Conservation (phyloP, 2,888 invertebrate species). For the Leptinotarsa tumamoca region DNA sequence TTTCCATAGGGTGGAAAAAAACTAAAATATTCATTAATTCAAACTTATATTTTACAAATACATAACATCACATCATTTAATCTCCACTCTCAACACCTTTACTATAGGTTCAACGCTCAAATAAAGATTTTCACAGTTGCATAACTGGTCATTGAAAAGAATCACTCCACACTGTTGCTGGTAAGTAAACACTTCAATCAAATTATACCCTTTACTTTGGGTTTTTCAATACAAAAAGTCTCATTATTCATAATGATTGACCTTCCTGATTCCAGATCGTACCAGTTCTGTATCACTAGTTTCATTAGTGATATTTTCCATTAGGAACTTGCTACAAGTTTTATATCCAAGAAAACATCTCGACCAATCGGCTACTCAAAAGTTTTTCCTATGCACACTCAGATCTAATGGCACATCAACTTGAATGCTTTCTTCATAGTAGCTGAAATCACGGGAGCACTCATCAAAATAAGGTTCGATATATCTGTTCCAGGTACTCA, state of each 20-base stretch:
- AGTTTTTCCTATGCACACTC: constrained; percentile 69
- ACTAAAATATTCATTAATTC: neutral
- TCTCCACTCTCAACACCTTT: neutral
- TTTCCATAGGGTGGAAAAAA: neutral
- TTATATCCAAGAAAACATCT: neutral
- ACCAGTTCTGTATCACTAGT: constrained; percentile 1
- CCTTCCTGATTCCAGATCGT: neutral
- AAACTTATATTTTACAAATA: neutral
- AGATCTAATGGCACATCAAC: constrained; percentile 73
- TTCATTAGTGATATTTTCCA: neutral
- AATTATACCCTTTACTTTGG: neutral
- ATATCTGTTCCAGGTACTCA: constrained; percentile 44
- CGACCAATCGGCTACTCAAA: constrained; percentile 15
- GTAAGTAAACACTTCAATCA: neutral
- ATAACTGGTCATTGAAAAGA: neutral
- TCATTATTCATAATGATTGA: neutral
- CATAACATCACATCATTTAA: neutral
- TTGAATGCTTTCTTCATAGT: constrained; percentile 56
- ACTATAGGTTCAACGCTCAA: neutral
- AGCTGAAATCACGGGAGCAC: constrained; percentile 23
- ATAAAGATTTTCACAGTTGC: neutral
- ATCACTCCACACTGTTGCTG: neutral
- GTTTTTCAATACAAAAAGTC: neutral
- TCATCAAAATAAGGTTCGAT: constrained; percentile 39
- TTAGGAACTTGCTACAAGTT: neutral